Evolutionary conservation across 2,113 vertebrate species (phyloP).

Genomic region (Leptocoma aspasia): DNA sequence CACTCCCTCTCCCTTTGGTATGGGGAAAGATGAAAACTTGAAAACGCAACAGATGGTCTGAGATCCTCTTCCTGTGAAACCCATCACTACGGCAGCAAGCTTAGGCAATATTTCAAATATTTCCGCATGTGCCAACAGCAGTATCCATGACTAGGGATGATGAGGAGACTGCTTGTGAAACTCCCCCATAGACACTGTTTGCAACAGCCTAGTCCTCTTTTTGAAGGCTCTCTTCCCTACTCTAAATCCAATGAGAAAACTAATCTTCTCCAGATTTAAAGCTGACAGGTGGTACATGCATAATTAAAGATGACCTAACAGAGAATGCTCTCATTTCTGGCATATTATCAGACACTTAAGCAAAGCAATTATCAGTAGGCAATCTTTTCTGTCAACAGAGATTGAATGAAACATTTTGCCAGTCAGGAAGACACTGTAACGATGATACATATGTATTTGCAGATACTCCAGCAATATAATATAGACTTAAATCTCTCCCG

Average conservation of each 20-base stretch:
- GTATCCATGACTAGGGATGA: conserved; percentile 50
- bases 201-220: conserved; percentile 53
- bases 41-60: conserved; percentile 73
- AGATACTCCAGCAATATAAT: conserved; percentile 49
- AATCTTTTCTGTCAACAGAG: conserved; percentile 77
- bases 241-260: conserved; percentile 55
- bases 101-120: conserved; percentile 58
- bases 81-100: conserved; percentile 38
- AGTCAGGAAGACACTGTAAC: conserved; percentile 61
- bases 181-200: conserved; percentile 59
- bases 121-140: conserved; percentile 38
- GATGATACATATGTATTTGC: conserved; percentile 35
- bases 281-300: conserved; percentile 77
- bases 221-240: conserved; percentile 58
- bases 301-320: conserved; percentile 82
- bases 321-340: conserved; percentile 76
- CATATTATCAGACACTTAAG: conserved; percentile 79
- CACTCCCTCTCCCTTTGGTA: conserved; percentile 18
- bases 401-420: conserved; percentile 69
- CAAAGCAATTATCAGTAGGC: conserved; percentile 79
- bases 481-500: not conserved
- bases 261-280: conserved; percentile 69
- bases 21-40: conserved; percentile 48
- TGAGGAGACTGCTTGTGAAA: conserved; percentile 50
- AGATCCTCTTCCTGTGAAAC: conserved; percentile 56